phyloP scores from a whole-genome alignment of 2,113 vertebrate genomes.

The Limanda limanda region DNA sequence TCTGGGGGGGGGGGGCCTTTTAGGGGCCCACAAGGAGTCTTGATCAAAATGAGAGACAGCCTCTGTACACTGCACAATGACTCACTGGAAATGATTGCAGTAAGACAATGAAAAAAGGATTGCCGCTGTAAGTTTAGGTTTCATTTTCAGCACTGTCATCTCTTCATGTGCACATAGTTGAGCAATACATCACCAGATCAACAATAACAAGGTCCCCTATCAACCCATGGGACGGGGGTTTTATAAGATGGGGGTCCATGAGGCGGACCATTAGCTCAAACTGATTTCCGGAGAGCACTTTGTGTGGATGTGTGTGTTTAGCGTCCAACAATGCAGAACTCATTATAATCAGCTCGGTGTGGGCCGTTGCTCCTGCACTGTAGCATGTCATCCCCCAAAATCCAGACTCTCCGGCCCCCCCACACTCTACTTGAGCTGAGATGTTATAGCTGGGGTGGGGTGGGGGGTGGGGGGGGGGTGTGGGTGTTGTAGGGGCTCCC shows the following conservation, averaged over 20 bases:
- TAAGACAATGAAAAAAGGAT: neutral
- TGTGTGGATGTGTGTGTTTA: slow-evolving; percentile 12
- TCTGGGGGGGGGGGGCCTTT: slow-evolving; percentile 15
- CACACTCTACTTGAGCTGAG: slow-evolving; percentile 19
- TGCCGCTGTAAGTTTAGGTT: neutral
- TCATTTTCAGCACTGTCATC: neutral
- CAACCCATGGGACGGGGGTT: neutral
- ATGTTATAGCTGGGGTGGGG: slow-evolving; percentile 20
- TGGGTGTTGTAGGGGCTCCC: slow-evolving; percentile 65
- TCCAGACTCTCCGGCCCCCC: slow-evolving; percentile 17
- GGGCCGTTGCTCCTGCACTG: slow-evolving; percentile 72
- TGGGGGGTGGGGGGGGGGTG: neutral
- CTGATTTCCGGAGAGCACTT: neutral
- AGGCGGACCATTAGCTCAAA: neutral
- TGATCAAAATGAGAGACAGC: neutral
- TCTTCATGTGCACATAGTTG: neutral
- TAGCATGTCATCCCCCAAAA: slow-evolving; percentile 77
- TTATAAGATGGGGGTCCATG: neutral
- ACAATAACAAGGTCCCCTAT: neutral
- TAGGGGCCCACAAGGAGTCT: slow-evolving; percentile 5
- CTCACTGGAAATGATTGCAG: neutral
- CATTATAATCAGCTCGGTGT: slow-evolving; percentile 42
- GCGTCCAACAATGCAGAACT: slow-evolving; percentile 26
- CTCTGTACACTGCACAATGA: neutral
- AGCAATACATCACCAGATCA: neutral